These are phyloP conservation scores for Drosophila nikananu DNA, from an alignment of 1,140 invertebrate genomes.

Conservation along the genomic window DNA sequence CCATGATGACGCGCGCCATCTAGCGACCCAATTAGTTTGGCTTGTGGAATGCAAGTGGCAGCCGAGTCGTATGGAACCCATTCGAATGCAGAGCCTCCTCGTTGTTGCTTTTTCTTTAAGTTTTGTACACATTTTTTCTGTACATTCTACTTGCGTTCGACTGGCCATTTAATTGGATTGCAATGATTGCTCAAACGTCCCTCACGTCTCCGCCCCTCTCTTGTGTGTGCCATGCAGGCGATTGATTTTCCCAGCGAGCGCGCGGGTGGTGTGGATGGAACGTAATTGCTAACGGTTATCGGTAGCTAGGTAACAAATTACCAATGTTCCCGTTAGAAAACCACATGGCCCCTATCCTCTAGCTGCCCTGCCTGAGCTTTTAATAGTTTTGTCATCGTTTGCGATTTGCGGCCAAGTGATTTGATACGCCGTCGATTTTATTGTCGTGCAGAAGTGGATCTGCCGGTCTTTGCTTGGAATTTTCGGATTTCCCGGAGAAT, in stretches of 20 bases:
- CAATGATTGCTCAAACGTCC: constrained; percentile 55
- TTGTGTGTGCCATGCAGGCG: constrained; percentile 15
- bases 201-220: neutral
- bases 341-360: neutral
- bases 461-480: constrained; percentile 20
- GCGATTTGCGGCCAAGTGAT: constrained; percentile 38
- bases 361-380: constrained; percentile 26
- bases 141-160: constrained; percentile 16
- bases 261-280: constrained; percentile 28
- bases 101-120: constrained; percentile 2
- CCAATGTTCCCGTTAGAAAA: constrained; percentile 10
- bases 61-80: constrained; percentile 17
- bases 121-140: constrained; percentile 8
- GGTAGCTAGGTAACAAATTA: constrained; percentile 57
- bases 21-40: constrained; percentile 50
- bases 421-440: constrained; percentile 14
- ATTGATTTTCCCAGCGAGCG: constrained; percentile 67
- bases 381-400: constrained; percentile 63
- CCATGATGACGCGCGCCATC: constrained; percentile 44
- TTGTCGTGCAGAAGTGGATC: constrained; percentile 24
- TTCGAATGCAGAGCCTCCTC: constrained; percentile 6
- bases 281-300: constrained; percentile 26
- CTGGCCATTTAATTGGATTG: constrained; percentile 69
- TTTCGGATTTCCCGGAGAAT: constrained; percentile 9
- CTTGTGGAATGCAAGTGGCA: constrained; percentile 32